Evolutionary conservation across 2,888 invertebrate species (phyloP).

Genomic region (Pristionchus arcanus): DNA sequence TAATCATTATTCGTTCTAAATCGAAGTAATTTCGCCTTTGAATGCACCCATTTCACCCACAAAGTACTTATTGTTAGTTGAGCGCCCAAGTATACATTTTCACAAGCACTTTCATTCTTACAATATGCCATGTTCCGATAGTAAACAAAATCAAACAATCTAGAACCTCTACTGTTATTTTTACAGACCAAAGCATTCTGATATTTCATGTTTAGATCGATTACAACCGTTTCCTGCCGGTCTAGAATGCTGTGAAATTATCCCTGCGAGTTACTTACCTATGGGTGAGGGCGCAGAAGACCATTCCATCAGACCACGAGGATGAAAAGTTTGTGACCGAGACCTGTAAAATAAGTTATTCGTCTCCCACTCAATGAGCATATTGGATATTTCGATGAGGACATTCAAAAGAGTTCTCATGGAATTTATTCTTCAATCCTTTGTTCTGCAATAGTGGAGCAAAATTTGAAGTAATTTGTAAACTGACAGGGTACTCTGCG

Average conservation of each 20-base stretch:
- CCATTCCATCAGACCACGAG: slow-evolving; percentile 98
- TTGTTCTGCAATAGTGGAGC: neutral
- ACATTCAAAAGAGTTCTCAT: neutral
- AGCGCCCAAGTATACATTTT: no score
- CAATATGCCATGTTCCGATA: no score
- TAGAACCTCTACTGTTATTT: neutral
- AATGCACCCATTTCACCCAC: no score
- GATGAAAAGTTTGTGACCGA: slow-evolving; percentile 98
- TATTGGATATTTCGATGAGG: neutral
- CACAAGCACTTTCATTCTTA: no score
- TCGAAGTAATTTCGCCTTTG: no score
- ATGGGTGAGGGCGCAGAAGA: slow-evolving; percentile 98
- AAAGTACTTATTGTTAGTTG: no score
- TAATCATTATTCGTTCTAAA: no score
- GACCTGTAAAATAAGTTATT: slow-evolving; percentile 82
- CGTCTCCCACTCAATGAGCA: neutral
- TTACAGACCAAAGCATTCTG: no score
- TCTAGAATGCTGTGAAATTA: no score
- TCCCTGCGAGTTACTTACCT: slow-evolving; percentile 83
- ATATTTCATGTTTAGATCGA: no score
- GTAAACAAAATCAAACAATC: neutral
- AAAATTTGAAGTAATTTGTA: neutral
- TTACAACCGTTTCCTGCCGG: no score
- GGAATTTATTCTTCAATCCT: no score
- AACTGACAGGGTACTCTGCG: slow-evolving; percentile 69